phyloP scores from a whole-genome alignment of 2,797 vertebrate genomes.

The Lithobates pipiens region DNA sequence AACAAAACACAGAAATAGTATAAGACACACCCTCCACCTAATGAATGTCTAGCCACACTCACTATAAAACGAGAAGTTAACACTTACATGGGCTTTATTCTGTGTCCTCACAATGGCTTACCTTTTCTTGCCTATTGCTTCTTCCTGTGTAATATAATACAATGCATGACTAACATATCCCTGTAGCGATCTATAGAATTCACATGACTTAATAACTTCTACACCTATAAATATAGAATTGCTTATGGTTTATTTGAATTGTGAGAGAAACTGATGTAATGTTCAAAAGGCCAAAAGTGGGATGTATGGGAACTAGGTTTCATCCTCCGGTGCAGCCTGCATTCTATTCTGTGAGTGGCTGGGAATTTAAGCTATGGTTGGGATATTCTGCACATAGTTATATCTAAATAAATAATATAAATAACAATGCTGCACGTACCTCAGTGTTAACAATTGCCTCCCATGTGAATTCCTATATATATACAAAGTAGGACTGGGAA shows the following conservation, averaged over 20 bases:
- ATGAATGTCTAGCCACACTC: neutral
- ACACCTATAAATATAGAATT: neutral
- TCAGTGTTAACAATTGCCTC: too few relatives aligned
- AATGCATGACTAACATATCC: neutral
- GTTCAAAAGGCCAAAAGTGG: neutral
- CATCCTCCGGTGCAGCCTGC: neutral
- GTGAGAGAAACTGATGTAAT: neutral
- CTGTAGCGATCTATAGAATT: neutral
- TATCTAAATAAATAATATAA: too few relatives aligned
- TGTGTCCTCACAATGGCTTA: neutral
- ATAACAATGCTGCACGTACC: too few relatives aligned
- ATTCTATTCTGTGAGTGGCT: neutral
- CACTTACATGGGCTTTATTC: neutral
- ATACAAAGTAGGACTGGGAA: too few relatives aligned
- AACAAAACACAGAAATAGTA: conserved; percentile 8
- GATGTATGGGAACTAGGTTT: neutral
- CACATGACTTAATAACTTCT: neutral
- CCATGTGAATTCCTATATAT: too few relatives aligned
- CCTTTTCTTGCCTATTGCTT: neutral
- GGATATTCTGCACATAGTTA: too few relatives aligned
- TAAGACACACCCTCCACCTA: conserved; percentile 4
- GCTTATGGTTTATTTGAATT: neutral
- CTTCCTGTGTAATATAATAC: neutral
- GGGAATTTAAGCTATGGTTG: neutral
- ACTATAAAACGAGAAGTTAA: neutral